A percentile compares a stretch with the other conserved stretches of the same genome.
Evolutionary conservation across 2,888 invertebrate species (phyloP).

Genomic region (Leptinotarsa haldemani): DNA sequence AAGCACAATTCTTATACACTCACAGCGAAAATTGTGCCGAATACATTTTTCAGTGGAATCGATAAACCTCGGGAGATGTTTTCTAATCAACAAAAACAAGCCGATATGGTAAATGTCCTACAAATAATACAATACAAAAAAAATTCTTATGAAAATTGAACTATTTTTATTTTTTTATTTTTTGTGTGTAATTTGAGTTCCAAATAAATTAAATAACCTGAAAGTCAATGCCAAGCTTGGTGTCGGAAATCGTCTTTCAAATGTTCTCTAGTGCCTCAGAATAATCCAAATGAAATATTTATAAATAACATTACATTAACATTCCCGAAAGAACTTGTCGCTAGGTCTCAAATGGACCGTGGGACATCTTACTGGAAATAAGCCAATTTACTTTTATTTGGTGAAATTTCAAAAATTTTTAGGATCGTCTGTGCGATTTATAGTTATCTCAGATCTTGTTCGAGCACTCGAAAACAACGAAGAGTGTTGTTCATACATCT

Average conservation of each 20-base stretch:
- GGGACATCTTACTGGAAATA: slow-evolving; percentile 33
- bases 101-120: too few species aligned
- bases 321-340: slow-evolving; percentile 32
- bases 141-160: too few species aligned
- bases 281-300: slow-evolving; percentile 20
- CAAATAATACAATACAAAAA: too few species aligned
- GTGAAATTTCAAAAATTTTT: slow-evolving; percentile 37
- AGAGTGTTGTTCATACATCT: slow-evolving; percentile 34
- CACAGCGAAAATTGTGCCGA: too few species aligned
- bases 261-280: neutral
- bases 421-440: slow-evolving; percentile 37
- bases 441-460: slow-evolving; percentile 31
- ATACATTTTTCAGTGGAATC: too few species aligned
- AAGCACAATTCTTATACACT: too few species aligned
- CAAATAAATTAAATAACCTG: too few species aligned
- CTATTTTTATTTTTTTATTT: too few species aligned
- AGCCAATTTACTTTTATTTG: slow-evolving; percentile 37
- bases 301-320: slow-evolving; percentile 39
- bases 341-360: slow-evolving; percentile 35
- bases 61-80: too few species aligned
- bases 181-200: too few species aligned
- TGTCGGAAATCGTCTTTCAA: neutral
- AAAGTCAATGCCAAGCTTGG: neutral
- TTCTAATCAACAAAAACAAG: too few species aligned
- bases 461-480: slow-evolving; percentile 34